phyloP scores from a whole-genome alignment of 2,797 vertebrate species.

The Microchirus variegatus region DNA sequence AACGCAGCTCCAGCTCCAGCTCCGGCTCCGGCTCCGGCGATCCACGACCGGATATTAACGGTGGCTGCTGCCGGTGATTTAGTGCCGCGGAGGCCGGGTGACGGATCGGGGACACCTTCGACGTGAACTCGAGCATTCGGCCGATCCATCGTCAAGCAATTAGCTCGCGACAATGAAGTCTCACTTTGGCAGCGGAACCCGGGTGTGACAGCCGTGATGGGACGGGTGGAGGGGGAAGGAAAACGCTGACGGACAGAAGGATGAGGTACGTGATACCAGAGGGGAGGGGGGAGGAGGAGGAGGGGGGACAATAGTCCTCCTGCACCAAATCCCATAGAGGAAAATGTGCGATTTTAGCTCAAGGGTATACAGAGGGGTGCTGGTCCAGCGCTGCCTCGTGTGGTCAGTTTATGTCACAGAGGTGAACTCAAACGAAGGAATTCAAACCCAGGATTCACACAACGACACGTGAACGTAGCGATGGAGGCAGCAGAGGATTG shows the following conservation, averaged over 20 bases:
- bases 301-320: too few species aligned
- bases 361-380: too few species aligned
- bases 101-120: slow-evolving; percentile 66
- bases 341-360: too few species aligned
- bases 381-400: too few species aligned
- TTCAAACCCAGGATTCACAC: too few species aligned
- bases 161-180: slow-evolving; percentile 49
- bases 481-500: too few species aligned
- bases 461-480: too few species aligned
- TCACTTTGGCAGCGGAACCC: slow-evolving; percentile 35
- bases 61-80: slow-evolving; percentile 56
- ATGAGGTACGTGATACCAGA: slow-evolving; percentile 13
- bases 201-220: slow-evolving; percentile 32
- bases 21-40: background rate
- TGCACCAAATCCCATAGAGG: too few species aligned
- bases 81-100: slow-evolving; percentile 40
- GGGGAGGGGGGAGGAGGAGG: too few species aligned
- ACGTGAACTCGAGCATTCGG: slow-evolving; percentile 58
- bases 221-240: slow-evolving; percentile 19
- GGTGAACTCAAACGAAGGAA: too few species aligned
- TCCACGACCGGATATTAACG: slow-evolving; percentile 65
- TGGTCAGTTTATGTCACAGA: too few species aligned
- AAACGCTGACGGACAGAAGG: slow-evolving; percentile 23
- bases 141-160: slow-evolving; percentile 59
- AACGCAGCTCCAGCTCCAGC: too few species aligned